These are phyloP conservation scores for Pelagia noctiluca DNA, from an alignment of 30 jellyfish, hydroid and myxozoan genomes.

Conservation along the genomic window DNA sequence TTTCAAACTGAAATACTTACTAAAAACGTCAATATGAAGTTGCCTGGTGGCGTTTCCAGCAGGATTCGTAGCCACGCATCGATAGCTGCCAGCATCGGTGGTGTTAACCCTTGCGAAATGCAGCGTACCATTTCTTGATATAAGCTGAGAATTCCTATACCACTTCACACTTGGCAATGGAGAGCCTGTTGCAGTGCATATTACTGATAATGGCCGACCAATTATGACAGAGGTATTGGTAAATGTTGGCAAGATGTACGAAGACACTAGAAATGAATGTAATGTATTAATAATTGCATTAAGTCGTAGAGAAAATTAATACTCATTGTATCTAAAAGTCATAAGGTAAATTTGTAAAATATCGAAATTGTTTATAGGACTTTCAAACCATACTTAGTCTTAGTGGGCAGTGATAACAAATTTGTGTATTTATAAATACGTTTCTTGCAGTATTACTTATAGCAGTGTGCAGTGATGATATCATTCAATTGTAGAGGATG, in stretches of 20 bases:
- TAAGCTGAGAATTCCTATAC: not conserved
- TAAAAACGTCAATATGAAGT: constrained; percentile 23
- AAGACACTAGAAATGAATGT: constrained; percentile 12
- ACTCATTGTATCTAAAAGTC: not conserved
- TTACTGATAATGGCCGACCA: constrained; percentile 39
- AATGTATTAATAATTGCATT: not conserved
- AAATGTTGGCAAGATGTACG: constrained; percentile 35
- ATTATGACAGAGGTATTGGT: constrained; percentile 33
- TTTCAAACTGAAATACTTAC: constrained; percentile 24
- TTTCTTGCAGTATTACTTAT: no score
- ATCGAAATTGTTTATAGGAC: no score
- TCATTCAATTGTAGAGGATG: no score
- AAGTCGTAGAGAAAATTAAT: not conserved
- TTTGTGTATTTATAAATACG: no score
- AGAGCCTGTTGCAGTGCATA: constrained; percentile 55
- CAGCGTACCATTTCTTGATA: constrained; percentile 19
- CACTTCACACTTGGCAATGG: constrained; percentile 52
- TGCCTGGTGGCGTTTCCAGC: constrained; percentile 55
- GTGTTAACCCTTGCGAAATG: constrained; percentile 10
- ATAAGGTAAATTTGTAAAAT: no score
- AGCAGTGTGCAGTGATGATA: no score
- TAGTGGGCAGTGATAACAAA: no score
- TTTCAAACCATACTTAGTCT: no score
- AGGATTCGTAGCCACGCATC: constrained; percentile 46
- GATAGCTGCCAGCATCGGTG: constrained; percentile 52